A percentile compares a stretch with the other conserved stretches of the same genome.
Conservation (phyloP, 2,888 invertebrate species). For the Slavum lentiscoides region DNA sequence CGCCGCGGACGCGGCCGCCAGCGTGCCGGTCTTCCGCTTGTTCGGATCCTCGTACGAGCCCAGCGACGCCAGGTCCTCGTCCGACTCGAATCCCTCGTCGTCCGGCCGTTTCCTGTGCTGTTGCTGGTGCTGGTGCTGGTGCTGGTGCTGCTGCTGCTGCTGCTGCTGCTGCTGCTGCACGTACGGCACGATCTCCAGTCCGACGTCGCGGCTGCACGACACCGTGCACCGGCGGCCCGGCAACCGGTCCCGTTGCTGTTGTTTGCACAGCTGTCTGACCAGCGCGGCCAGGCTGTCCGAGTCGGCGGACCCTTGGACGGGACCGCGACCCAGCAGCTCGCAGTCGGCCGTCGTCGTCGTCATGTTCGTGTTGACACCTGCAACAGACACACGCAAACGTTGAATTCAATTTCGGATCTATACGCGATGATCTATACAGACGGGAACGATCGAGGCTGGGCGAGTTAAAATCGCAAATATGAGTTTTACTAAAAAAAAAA, state of each 20-base stretch:
- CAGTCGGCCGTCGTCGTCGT: conserved; percentile 55
- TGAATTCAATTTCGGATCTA: no score
- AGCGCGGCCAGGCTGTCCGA: conserved; percentile 56
- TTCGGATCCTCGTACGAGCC: conserved; percentile 56
- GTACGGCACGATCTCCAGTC: conserved; percentile 52
- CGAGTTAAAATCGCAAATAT: no score
- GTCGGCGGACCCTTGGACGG: conserved; percentile 57
- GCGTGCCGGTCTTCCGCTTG: conserved; percentile 55
- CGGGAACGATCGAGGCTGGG: no score
- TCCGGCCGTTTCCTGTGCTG: conserved; percentile 50
- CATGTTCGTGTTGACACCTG: conserved; percentile 20
- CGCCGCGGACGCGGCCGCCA: conserved; percentile 51
- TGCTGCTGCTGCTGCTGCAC: no score
- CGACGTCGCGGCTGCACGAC: conserved; percentile 51
- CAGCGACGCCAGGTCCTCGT: conserved; percentile 58
- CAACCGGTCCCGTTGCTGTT: conserved; percentile 44
- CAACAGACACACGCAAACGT: neutral
- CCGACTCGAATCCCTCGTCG: conserved; percentile 59
- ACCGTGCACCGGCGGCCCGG: conserved; percentile 52
- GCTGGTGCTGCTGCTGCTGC: no score
- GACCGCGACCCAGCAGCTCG: conserved; percentile 57
- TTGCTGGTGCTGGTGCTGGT: no score
- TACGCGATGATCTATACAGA: no score
- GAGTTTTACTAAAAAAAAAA: no score
- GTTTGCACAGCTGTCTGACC: conserved; percentile 54